phyloP scores from a whole-genome alignment of 1,140 invertebrate species.

The Euwallacea similis region DNA sequence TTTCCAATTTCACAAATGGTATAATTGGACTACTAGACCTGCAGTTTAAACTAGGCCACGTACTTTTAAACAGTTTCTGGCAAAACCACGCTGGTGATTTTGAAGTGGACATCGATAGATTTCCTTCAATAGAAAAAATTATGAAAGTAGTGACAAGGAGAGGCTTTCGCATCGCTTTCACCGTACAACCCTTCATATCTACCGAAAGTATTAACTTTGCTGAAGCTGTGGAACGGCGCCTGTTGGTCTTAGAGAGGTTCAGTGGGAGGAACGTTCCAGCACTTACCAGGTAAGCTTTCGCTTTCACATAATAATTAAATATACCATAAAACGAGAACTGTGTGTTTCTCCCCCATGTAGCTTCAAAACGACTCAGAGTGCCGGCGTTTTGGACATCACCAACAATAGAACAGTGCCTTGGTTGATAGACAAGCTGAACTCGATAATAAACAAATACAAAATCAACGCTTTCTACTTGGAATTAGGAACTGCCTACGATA shows the following conservation, averaged over 20 bases:
- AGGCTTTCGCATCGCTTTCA: constrained; percentile 82
- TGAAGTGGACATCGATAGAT: constrained; percentile 68
- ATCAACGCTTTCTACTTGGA: constrained; percentile 91
- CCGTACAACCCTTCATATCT: constrained; percentile 83
- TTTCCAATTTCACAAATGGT: constrained; percentile 81
- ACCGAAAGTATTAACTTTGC: constrained; percentile 80
- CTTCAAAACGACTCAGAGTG: constrained; percentile 75
- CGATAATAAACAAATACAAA: constrained; percentile 70
- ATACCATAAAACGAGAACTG: not conserved
- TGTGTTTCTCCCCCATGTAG: constrained; percentile 43
- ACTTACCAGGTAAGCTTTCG: constrained; percentile 56
- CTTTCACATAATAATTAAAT: not conserved
- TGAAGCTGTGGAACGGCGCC: constrained; percentile 69
- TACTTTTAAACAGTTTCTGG: constrained; percentile 83
- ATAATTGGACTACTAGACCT: constrained; percentile 66
- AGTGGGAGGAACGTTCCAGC: constrained; percentile 74
- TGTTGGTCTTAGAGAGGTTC: constrained; percentile 71
- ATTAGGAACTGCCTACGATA: constrained; percentile 81
- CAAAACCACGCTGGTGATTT: constrained; percentile 80
- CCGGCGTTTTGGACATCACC: constrained; percentile 81
- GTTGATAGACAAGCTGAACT: constrained; percentile 74
- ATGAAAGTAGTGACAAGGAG: constrained; percentile 79
- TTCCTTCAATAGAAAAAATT: constrained; percentile 74
- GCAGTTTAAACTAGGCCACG: constrained; percentile 73
- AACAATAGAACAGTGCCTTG: constrained; percentile 78